Evolutionary conservation across 2,888 invertebrate genomes (phyloP).

Genomic region (Epinotia demarniana): DNA sequence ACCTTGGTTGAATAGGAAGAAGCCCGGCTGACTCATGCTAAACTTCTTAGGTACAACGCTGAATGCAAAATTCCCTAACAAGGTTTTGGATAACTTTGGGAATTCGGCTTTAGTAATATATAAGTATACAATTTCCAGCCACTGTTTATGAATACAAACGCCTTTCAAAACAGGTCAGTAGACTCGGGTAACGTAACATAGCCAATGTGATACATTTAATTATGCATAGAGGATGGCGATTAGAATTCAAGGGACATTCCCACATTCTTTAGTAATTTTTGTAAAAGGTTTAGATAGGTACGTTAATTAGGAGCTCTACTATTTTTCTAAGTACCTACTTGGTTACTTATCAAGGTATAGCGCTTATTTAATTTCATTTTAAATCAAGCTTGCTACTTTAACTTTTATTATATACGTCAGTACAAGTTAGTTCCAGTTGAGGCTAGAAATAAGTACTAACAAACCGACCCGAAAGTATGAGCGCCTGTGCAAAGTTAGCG

Average conservation of each 20-base stretch:
- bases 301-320: no score
- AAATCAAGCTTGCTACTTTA: no score
- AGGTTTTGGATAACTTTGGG: slow-evolving; percentile 30
- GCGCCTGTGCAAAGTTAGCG: slow-evolving; percentile 27
- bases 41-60: slow-evolving; percentile 24
- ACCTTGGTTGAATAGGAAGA: slow-evolving; percentile 19
- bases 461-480: not conserved
- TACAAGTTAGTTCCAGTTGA: not conserved
- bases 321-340: no score
- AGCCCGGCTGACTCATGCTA: slow-evolving; percentile 26
- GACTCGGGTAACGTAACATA: not conserved
- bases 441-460: not conserved
- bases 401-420: no score
- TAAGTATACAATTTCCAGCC: not conserved
- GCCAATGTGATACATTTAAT: not conserved
- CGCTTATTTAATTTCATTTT: no score
- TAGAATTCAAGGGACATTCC: no score
- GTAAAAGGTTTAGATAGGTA: no score
- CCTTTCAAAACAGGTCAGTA: not conserved
- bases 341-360: no score
- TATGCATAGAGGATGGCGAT: no score
- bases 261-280: not conserved
- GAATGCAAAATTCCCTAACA: slow-evolving; percentile 35
- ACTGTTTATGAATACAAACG: not conserved
- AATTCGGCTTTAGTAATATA: slow-evolving; percentile 17